Base-by-base conservation (phyloP, 92 coral and sea anemone genomes). In the Muricea muricata region DNA sequence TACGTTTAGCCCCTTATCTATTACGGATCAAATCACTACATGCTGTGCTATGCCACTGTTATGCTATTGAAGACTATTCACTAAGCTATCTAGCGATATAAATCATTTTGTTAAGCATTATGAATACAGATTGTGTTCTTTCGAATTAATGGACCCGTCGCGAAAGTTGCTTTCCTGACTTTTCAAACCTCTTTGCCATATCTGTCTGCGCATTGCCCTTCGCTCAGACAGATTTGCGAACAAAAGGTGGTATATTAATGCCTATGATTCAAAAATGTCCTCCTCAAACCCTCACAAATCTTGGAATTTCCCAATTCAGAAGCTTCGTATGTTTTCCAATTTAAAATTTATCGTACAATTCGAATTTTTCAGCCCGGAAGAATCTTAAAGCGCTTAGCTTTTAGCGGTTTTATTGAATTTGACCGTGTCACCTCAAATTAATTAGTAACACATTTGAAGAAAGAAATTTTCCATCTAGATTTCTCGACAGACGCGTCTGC, bases 361-460 rank as follows among this genome's bases (percentile, higher is more conserved):
- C 20, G 0, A 28, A 15, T 37, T 29, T 10, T 28, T 13, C 70
- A 63, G 21, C 70, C 70, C 70, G 70, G 70, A 63, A 25, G 70
- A 63, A 63, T 63, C 30, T 29, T 63, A 63, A 63, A 63, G 39
- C 65, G 65, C 34, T 63, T 63, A 32, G 70, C 70, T 63, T 63
- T 63, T 63, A 63, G 70, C 70, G 70, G 37, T 63, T 63, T 63
- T 63, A 63, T 63, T 63, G 70, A 63, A 63, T 63, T 63, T 63
- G 70, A 63, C 70, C 70, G n/a, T 63, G 70, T 63, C 70, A 32
- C 70, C 70, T 63, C 70, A 63, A 26, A 63, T 63, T 63, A 63
- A 63, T 25, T 63, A 26, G 70, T 63, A 63, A 63, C 70, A 63
- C 37, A 63, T 63, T 63, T 10, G 70, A 63, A 63, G 37, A 63